Base-by-base conservation (phyloP, 2,888 invertebrate species). In the Pheosia tremula region DNA sequence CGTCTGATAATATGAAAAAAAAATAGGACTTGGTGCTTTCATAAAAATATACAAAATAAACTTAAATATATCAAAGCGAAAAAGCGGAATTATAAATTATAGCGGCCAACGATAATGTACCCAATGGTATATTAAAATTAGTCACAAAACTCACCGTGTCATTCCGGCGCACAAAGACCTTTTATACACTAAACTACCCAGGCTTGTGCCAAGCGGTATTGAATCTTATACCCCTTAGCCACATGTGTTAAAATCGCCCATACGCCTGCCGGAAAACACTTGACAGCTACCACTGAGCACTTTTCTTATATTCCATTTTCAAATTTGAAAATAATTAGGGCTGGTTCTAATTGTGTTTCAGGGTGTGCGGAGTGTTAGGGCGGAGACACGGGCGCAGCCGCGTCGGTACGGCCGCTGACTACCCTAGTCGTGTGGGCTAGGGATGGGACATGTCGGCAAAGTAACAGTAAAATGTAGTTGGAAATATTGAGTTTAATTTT, bases 201-300 rank as follows among this genome's bases (percentile, higher is more conserved):
- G 93, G 93, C 89, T 90, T 90, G 75, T 89, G 91, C 92, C 92
- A 92, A 86, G 90, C 92, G 70, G 86, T 89, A 85, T 88, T 84
- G 82, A 90, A 92, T 87, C 89, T 86, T 89, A 89, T 87, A 72
- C 88, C 89, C 69, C 81, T 84, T 77, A 78, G 89, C 93, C 89
- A 92, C 93, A 93, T 93, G 93, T 90, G 92, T 91, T 84, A 89
- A 79, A 87, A 84, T 87, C 83, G 81, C 78, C 66, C 67, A 71
- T 74, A 74, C 75, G 72, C 70, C 77, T 66, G 57, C 10, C 66
- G 61, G 59, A 68, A 45, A 75, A 77, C 86, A 83, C 85, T 79
- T 62, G 61, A 74, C 69, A 64, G 72, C 69, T 72, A 73, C 78
- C 81, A 83, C 84, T 82, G 71, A 79, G 56, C 66, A 68, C 66